Percentiles rank a stretch among this genome's conserved stretches.
phyloP scores from a whole-genome alignment of 2,797 vertebrate genomes.

The Sebastes cheni region DNA sequence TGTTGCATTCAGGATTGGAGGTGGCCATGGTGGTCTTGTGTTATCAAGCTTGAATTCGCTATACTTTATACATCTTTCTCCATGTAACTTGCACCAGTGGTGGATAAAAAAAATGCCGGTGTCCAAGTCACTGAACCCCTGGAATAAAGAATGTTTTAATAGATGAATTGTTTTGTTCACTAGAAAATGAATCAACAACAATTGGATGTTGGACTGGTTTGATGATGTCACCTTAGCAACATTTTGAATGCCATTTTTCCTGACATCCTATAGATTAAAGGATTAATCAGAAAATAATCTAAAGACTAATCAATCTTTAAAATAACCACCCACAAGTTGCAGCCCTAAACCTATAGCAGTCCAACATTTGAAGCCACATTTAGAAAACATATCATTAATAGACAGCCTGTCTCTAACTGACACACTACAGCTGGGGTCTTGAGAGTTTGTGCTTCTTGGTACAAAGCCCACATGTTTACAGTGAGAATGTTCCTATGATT shows the following conservation, averaged over 20 bases:
- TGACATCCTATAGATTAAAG: neutral
- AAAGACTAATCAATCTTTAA: neutral
- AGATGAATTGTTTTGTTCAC: no score
- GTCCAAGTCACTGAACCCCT: neutral
- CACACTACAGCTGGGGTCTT: neutral
- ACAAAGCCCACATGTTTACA: slow-evolving; percentile 40
- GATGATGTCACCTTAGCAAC: neutral
- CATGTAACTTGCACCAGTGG: neutral
- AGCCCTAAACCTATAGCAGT: neutral
- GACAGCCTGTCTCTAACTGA: neutral
- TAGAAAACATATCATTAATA: neutral
- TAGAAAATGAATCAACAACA: neutral
- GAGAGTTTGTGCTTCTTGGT: neutral
- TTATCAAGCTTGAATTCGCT: neutral
- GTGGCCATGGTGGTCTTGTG: neutral
- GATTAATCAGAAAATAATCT: neutral
- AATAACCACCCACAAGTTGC: neutral
- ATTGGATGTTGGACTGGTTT: neutral
- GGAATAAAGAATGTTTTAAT: neutral
- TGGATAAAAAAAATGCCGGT: neutral
- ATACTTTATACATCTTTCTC: neutral
- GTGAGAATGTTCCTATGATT: slow-evolving; percentile 27
- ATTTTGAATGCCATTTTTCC: neutral
- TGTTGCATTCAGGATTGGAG: neutral
- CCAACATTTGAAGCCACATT: neutral